Base-by-base conservation (phyloP, 1,140 invertebrate species). In the Panagrolaimus sp. region DNA sequence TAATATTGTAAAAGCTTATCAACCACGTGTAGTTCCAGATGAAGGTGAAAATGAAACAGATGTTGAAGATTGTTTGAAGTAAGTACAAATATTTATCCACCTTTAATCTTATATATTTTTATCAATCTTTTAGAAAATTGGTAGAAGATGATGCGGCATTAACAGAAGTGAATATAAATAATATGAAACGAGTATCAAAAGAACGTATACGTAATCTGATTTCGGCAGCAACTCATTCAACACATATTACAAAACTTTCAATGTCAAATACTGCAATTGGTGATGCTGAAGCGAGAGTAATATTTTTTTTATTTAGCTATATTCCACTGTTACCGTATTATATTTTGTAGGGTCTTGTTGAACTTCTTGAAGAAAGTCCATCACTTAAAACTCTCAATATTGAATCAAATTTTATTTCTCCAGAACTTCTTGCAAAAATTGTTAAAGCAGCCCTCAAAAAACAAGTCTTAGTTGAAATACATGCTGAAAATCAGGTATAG, bases 111-210 rank as follows among this genome's bases (percentile, higher is more conserved):
- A 81, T 83, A 67, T 83, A 81, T 67, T 81, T 83, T 69, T 80
- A 79, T n/a, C n/a, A n/a, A n/a, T 64, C 48, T 11, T 14, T 43
- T 66, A 53, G 7, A 13, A 14, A 7, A 44, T 57, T 20, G 27
- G 9, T 45, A 23, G 9, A 90, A 67, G 91, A 98, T 84, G 93
- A 97, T 86, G 86, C 89, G 72, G 88, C 89, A 80, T 85, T 94
- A 78, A 89, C 89, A 82, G 90, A 92, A 85, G 87, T 96, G 79
- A 96, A 96, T 86, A 92, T 92, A 88, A 96, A 96, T 87, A 96
- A 96, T 86, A 96, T 96, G 86, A 93, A 92, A 92, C 93, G 93
- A 86, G 92, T 98, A 85, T 94, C 93, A 63, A 91, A 95, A 81
- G 93, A 98, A 84, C 92, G 93, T 83, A 91, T 97, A 82, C 88